Base-by-base conservation (phyloP, 2,113 vertebrate genomes). In the Leiothrix lutea region DNA sequence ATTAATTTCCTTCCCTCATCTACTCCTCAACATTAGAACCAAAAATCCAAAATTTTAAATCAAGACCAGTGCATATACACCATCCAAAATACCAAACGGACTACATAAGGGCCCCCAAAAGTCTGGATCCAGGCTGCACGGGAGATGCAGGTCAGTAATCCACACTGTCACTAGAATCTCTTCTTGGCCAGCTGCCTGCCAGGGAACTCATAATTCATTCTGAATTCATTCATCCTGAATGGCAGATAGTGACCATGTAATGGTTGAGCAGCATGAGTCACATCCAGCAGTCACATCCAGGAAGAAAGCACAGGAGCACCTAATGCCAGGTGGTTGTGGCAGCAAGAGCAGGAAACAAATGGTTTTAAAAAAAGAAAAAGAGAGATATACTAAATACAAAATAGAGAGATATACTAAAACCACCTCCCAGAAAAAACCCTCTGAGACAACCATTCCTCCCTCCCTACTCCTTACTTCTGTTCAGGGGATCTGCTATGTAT, bases 391-490 rank as follows among this genome's bases (percentile, higher is more conserved):
- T 31, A 67, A 56, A 84, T n/a, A n/a, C 28, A 28, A 84, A 73
- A 71, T 1, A 71, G 21, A 92, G 35, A 40, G 6, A 21, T 8
- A 80, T 47, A 18, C 23, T 31, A 67, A 56, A 84, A 89, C 18
- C 23, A 64, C 0, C 0, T 5, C 5, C 4, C 28, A 21, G 19
- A 12, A 62, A 4, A 35, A 65, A 1, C 0, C 1, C 7, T 53
- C 33, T 29, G 22, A 60, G 26, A 42, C 3, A 65, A 44, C 8
- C 3, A 79, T n/a, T 89, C 35, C 20, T 77, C 21, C 15, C 6
- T 72, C 29, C 19, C 12, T 1, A 2, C 14, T 80, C 24, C 8
- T 38, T 80, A 50, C 20, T 87, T 57, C 25, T 54, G 8, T 5
- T 75, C 57, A 84, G 26, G 47, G 56, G 3, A 48, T 71, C 31